These are phyloP conservation scores for Melanotaenia parkinsoni DNA, from an alignment of 2,797 vertebrate genomes.

Conservation along the genomic window DNA sequence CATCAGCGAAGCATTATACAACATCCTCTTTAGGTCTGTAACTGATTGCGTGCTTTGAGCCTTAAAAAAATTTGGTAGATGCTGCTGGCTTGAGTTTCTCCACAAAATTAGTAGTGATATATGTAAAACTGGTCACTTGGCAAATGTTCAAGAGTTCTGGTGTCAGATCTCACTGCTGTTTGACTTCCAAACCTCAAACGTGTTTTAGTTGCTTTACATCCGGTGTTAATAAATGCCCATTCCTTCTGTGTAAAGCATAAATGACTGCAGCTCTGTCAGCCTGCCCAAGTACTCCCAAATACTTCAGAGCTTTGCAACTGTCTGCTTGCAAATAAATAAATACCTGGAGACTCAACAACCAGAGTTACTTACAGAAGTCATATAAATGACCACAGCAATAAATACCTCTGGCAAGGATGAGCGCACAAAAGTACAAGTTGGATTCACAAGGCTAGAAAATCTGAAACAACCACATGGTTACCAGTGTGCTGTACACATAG, in stretches of 20 bases:
- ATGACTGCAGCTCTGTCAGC: slow-evolving; percentile 62
- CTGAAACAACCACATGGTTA: slow-evolving; percentile 1
- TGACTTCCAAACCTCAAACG: slow-evolving; percentile 11
- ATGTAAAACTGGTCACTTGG: slow-evolving; percentile 48
- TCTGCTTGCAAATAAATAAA: slow-evolving; percentile 52
- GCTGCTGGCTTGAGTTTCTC: slow-evolving; percentile 48
- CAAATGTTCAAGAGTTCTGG: slow-evolving; percentile 23
- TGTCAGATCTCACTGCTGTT: slow-evolving; percentile 27
- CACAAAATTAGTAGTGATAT: slow-evolving; percentile 41
- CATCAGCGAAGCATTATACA: slow-evolving; percentile 71
- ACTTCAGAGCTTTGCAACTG: slow-evolving; percentile 60
- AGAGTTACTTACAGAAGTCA: slow-evolving; percentile 49
- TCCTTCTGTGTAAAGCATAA: slow-evolving; percentile 47
- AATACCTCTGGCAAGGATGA: slow-evolving; percentile 36
- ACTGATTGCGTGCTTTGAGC: slow-evolving; percentile 62
- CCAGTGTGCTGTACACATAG: too few relatives aligned
- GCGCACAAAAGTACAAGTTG: slow-evolving; percentile 31
- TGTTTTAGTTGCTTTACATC: slow-evolving; percentile 34
- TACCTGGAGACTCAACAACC: slow-evolving; percentile 45
- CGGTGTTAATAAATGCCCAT: slow-evolving; percentile 67
- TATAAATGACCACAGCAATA: slow-evolving; percentile 46
- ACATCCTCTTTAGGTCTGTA: slow-evolving; percentile 68
- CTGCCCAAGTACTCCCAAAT: slow-evolving; percentile 62
- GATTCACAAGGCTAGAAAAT: slow-evolving; percentile 40
- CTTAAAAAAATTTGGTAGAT: slow-evolving; percentile 22